Base-by-base conservation (phyloP, 1,140 invertebrate genomes). In the Vanessa atalanta region DNA sequence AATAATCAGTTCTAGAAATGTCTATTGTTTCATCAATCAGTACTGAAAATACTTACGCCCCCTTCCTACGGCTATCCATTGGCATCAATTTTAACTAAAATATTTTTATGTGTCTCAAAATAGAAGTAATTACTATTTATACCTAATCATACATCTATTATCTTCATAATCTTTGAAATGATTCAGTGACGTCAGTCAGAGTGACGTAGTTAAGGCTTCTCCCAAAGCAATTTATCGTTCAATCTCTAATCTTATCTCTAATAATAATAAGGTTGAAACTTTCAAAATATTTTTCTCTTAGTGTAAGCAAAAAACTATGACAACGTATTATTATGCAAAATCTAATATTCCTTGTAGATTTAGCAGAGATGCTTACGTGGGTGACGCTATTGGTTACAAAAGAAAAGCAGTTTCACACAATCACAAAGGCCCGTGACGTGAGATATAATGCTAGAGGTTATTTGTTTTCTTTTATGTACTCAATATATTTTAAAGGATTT, bases 111-210 rank as follows among this genome's bases (percentile, higher is more conserved):
- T 12, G 2, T 55, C n/a, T 50, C 13, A 50, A 15, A 48, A 14
- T 50, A n/a, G n/a, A 2, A 16, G 15, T 3, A 16, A n/a, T 16
- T 55, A 55, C 14, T 9, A 23, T 23, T n/a, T 55, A 16, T 11
- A 5, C n/a, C 16, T 50, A 50, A 15, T 50, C 13, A 8, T 23
- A 15, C 15, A 48, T 65, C 63, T 65, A 43, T 50, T 72, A 23
- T 72, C 57, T 12, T 64, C 47, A 47, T 48, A 70, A 60, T 75
- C 77, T 80, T 70, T 75, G 72, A 20, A 14, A 47, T 14, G 6
- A 15, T 31, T 37, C 37, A 57, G 51, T 77, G 79, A 81, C 79
- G 79, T 81, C 79, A 79, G 43, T 37, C 16, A 68, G 7, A 47
- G 48, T 73, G 72, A 73, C 72, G 72, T 64, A 70, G 37, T 51